Evolutionary conservation across 2,888 invertebrate genomes (phyloP).

Genomic region (Pteria penguin): DNA sequence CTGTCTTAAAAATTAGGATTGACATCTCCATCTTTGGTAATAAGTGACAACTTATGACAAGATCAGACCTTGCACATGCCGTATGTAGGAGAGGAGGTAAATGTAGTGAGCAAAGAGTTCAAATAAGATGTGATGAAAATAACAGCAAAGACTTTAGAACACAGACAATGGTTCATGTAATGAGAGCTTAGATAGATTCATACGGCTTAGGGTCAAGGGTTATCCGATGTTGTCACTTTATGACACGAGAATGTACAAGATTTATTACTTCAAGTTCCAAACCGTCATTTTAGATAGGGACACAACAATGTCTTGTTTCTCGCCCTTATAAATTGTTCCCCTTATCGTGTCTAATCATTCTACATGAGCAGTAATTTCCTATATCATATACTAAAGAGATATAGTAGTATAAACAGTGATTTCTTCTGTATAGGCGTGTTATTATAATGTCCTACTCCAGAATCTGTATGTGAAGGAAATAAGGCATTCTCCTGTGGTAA

Average conservation of each 20-base stretch:
- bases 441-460: background rate
- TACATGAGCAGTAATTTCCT: constrained; percentile 42
- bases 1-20: too few species aligned
- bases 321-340: background rate
- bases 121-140: too few species aligned
- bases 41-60: too few species aligned
- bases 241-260: constrained; percentile 43
- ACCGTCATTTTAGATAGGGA: background rate
- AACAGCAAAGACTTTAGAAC: too few species aligned
- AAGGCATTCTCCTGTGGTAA: constrained; percentile 14
- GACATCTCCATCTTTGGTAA: too few species aligned
- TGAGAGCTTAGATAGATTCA: too few species aligned
- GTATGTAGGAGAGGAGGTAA: too few species aligned
- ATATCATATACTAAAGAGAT: constrained; percentile 41
- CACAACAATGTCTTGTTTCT: background rate
- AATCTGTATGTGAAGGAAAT: constrained; percentile 12
- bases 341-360: constrained; percentile 31
- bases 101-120: too few species aligned
- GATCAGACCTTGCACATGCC: too few species aligned
- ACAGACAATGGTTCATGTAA: too few species aligned
- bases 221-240: constrained; percentile 33
- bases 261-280: constrained; percentile 6
- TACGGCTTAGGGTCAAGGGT: constrained; percentile 28
- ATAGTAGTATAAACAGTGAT: constrained; percentile 40
- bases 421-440: background rate